Evolutionary conservation across 1,140 invertebrate genomes (phyloP).

Genomic region (Heliconius congener): DNA sequence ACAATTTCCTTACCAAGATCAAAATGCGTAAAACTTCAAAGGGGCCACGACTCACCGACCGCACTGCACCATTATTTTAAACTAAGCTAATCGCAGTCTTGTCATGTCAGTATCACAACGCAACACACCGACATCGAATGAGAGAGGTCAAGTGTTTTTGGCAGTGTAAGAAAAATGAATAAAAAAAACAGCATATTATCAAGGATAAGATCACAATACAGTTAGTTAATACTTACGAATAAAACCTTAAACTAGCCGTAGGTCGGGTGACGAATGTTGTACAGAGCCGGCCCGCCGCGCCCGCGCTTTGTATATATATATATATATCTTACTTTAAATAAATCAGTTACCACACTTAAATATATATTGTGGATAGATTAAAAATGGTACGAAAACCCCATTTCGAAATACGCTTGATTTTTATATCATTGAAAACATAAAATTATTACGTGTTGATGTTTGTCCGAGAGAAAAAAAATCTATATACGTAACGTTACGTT

Average conservation of each 20-base stretch:
- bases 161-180: conserved; percentile 61
- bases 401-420: conserved; percentile 10
- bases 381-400: background rate
- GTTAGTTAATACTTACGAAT: conserved; percentile 78
- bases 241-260: conserved; percentile 71
- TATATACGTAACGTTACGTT: background rate
- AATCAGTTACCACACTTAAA: background rate
- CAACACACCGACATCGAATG: conserved; percentile 53
- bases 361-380: background rate
- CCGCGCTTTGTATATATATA: background rate
- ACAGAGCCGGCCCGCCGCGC: conserved; percentile 48
- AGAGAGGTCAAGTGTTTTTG: conserved; percentile 54
- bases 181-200: conserved; percentile 58
- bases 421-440: background rate
- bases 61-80: background rate
- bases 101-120: conserved; percentile 68
- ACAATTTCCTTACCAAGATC: too few species aligned
- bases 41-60: background rate
- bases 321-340: too few species aligned
- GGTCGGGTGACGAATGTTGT: conserved; percentile 59
- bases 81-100: conserved; percentile 51
- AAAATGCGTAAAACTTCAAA: too few species aligned
- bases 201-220: conserved; percentile 77
- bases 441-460: background rate
- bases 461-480: background rate